phyloP scores from a whole-genome alignment of 2,888 invertebrate species.

The Acrobeloides nanus region DNA sequence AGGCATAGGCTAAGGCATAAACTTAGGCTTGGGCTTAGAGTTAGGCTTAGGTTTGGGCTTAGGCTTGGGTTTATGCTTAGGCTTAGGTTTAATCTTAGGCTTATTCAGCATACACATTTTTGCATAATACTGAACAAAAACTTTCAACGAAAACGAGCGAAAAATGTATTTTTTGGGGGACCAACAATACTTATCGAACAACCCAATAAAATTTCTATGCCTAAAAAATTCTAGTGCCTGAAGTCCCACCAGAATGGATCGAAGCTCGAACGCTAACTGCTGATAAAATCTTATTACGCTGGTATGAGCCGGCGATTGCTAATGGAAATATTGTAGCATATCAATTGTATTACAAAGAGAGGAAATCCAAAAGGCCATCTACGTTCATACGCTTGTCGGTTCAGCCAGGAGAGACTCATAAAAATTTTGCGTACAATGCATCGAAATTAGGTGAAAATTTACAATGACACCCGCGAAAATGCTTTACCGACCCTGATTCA shows the following conservation, averaged over 20 bases:
- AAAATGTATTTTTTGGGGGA: too few species aligned
- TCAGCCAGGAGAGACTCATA: conserved; percentile 17
- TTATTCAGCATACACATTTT: too few species aligned
- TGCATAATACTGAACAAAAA: too few species aligned
- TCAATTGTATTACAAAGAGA: conserved; percentile 26
- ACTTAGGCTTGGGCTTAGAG: too few species aligned
- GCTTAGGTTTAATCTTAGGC: too few species aligned
- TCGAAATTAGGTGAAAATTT: conserved; percentile 24
- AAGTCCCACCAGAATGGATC: conserved; percentile 35
- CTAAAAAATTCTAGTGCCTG: conserved; percentile 27
- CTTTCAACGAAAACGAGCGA: too few species aligned
- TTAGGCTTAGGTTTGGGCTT: too few species aligned
- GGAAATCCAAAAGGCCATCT: conserved; percentile 5
- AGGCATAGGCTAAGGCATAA: too few species aligned
- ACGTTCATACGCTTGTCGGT: conserved; percentile 22
- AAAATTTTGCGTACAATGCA: conserved; percentile 31
- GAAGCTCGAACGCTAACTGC: conserved; percentile 18
- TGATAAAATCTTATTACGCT: conserved; percentile 19
- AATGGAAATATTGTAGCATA: conserved; percentile 29
- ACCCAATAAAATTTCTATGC: too few species aligned
- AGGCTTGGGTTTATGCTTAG: too few species aligned
- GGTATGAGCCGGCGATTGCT: conserved; percentile 24
- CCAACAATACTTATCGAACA: too few species aligned
- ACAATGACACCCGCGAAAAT: not conserved
- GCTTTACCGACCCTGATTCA: too few species aligned